Evolutionary conservation across 1,140 invertebrate species (phyloP).

Genomic region (Zelostemma sp.): DNA sequence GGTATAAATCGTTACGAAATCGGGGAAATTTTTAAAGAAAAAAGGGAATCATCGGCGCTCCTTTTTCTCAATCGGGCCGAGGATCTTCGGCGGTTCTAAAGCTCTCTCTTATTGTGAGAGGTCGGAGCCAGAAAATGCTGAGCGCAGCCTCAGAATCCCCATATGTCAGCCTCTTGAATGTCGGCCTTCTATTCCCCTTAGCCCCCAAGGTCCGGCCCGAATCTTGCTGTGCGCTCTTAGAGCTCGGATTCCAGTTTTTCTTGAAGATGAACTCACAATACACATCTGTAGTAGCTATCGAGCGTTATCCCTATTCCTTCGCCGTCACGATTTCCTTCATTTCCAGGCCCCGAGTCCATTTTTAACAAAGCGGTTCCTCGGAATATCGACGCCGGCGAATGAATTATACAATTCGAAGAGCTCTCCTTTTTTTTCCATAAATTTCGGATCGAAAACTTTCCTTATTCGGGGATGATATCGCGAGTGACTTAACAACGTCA

Average conservation of each 20-base stretch:
- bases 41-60: conserved; percentile 8
- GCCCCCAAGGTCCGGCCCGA: conserved; percentile 15
- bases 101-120: conserved; percentile 17
- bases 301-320: conserved; percentile 7
- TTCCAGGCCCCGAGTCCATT: conserved; percentile 1
- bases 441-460: neutral
- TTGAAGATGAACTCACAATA: conserved; percentile 18
- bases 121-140: conserved; percentile 10
- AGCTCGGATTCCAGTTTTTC: conserved; percentile 23
- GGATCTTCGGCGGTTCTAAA: conserved; percentile 12
- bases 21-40: conserved; percentile 1
- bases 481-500: conserved; percentile 8
- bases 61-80: conserved; percentile 17
- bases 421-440: neutral
- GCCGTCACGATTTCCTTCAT: conserved; percentile 8
- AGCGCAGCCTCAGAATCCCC: conserved; percentile 24
- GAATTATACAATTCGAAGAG: no score
- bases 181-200: conserved; percentile 7
- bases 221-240: conserved; percentile 24
- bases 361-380: conserved; percentile 12
- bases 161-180: conserved; percentile 33
- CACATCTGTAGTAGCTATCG: neutral
- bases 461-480: neutral
- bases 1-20: conserved; percentile 3
- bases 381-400: conserved; percentile 2